Evolutionary conservation across 2,888 invertebrate genomes (phyloP).

Genomic region (Pediacus dermestoides): DNA sequence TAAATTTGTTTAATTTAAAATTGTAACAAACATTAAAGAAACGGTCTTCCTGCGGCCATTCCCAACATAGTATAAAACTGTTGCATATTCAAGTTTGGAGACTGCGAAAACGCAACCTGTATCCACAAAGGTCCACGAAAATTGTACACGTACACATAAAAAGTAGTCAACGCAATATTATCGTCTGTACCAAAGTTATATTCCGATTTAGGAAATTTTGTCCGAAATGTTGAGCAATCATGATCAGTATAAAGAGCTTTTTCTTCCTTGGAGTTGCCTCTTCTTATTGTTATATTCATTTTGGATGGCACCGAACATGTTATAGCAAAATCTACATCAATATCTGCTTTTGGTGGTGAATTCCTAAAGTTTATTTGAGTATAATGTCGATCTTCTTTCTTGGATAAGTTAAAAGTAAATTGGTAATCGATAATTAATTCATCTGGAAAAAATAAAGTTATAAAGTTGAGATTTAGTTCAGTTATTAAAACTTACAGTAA

Average conservation of each 20-base stretch:
- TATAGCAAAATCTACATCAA: conserved; percentile 87
- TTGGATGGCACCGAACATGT: conserved; percentile 84
- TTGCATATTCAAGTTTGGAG: conserved; percentile 93
- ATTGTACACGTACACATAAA: conserved; percentile 96
- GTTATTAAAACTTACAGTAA: conserved; percentile 75
- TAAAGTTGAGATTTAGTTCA: too few relatives aligned
- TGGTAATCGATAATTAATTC: conserved; percentile 96
- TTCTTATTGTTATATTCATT: conserved; percentile 83
- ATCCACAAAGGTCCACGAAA: conserved; percentile 96
- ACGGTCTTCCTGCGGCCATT: too few relatives aligned
- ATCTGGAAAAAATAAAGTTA: conserved; percentile 70
- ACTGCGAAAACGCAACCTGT: conserved; percentile 95
- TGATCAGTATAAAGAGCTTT: conserved; percentile 69
- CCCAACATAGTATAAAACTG: conserved; percentile 99
- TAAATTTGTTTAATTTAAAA: too few relatives aligned
- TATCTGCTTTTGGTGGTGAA: conserved; percentile 85
- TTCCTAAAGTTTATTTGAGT: conserved; percentile 97
- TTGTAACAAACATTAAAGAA: too few relatives aligned
- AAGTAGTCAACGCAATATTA: conserved; percentile 85
- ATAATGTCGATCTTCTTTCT: conserved; percentile 91
- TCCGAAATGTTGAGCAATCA: conserved; percentile 72
- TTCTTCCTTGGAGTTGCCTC: conserved; percentile 69
- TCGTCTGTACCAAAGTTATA: conserved; percentile 90
- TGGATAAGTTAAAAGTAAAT: conserved; percentile 97
- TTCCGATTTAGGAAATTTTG: conserved; percentile 82